Percentiles rank a stretch among this genome's conserved stretches.
Conservation (phyloP, 2,888 invertebrate species). For the Orchesellides sinensis region DNA sequence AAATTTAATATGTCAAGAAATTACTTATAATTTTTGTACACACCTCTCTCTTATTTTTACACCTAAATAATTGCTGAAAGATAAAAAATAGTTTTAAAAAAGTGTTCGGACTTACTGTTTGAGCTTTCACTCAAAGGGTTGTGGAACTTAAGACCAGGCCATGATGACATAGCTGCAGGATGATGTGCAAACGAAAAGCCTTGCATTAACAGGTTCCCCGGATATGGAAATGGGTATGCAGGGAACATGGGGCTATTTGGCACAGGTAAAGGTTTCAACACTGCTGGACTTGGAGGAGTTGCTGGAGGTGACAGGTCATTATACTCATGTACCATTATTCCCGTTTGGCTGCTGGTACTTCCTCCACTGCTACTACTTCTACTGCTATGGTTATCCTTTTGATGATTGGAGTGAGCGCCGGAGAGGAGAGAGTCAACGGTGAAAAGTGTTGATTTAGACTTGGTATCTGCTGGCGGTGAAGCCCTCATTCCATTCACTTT, state of each 20-base stretch:
- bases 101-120: constrained; percentile 71
- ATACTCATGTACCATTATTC: constrained; percentile 69
- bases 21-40: too few species aligned
- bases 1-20: too few species aligned
- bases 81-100: neutral
- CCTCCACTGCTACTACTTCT: constrained; percentile 42
- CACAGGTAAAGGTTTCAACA: constrained; percentile 73
- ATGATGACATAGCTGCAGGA: constrained; percentile 70
- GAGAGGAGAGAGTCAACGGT: constrained; percentile 74
- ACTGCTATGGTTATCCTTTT: constrained; percentile 28
- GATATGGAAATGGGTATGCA: constrained; percentile 73
- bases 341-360: constrained; percentile 54
- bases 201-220: constrained; percentile 73
- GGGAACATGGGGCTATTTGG: constrained; percentile 74
- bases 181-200: constrained; percentile 73
- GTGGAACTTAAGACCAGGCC: constrained; percentile 73
- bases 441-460: constrained; percentile 72
- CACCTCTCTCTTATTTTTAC: too few species aligned
- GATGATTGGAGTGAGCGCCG: constrained; percentile 42
- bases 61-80: too few species aligned
- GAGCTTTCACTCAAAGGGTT: constrained; percentile 67
- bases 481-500: constrained; percentile 33
- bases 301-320: constrained; percentile 75
- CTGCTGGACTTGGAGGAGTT: constrained; percentile 74
- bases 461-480: constrained; percentile 29